phyloP scores from a whole-genome alignment of 2,888 invertebrate genomes.

The Acholoe squamosa region DNA sequence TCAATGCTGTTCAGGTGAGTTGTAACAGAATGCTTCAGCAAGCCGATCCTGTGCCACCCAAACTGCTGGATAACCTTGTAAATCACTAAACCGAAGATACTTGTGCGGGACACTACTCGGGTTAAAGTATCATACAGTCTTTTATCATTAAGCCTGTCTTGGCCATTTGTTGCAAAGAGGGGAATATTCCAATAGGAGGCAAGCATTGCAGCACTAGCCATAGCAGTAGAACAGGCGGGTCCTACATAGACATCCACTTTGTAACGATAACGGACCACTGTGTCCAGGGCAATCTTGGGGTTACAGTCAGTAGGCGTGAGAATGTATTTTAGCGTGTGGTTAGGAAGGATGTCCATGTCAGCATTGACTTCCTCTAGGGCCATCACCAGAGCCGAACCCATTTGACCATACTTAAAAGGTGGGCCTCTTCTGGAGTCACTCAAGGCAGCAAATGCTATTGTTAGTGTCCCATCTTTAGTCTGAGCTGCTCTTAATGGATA shows the following conservation, averaged over 20 bases:
- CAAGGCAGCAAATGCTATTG: not conserved
- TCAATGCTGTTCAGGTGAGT: not conserved
- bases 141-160: not conserved
- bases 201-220: not conserved
- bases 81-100: not conserved
- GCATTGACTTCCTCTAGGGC: not conserved
- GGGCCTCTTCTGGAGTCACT: not conserved
- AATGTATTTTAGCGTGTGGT: not conserved
- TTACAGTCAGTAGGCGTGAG: not conserved
- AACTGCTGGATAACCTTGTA: not conserved
- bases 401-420: not conserved
- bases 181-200: constrained; percentile 36
- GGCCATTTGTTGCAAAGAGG: not conserved
- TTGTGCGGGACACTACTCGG: not conserved
- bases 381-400: constrained; percentile 11
- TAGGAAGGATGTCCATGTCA: not conserved
- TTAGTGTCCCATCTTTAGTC: no score
- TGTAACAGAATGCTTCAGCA: not conserved
- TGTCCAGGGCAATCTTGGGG: not conserved
- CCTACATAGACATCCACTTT: not conserved
- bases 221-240: not conserved
- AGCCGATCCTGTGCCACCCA: not conserved
- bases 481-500: no score
- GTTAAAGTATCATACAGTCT: not conserved
- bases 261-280: not conserved